Conservation (phyloP, 2,888 invertebrate species). For the Ectobius pallidus region DNA sequence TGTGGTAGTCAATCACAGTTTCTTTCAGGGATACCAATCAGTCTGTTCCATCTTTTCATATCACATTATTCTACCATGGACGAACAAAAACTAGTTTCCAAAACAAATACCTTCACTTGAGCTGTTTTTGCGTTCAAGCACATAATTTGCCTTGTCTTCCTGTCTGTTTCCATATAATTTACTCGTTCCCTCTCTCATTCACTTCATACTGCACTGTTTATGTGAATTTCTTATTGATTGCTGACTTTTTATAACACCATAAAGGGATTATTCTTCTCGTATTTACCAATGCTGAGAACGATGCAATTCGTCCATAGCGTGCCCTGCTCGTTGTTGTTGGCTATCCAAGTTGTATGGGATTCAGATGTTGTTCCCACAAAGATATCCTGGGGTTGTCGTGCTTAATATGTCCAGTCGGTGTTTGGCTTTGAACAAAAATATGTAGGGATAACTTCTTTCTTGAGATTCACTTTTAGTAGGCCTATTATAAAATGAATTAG, state of each 20-base stretch:
- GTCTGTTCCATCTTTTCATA: not conserved
- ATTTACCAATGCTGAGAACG: not conserved
- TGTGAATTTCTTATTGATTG: slow-evolving; percentile 7
- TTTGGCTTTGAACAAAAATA: too few relatives aligned
- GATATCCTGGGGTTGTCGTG: too few relatives aligned
- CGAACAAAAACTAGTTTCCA: not conserved
- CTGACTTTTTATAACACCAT: not conserved
- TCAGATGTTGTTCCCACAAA: too few relatives aligned
- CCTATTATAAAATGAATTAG: too few relatives aligned
- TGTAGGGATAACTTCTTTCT: too few relatives aligned
- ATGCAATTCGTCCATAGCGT: not conserved
- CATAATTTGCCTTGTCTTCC: not conserved
- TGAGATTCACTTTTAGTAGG: too few relatives aligned
- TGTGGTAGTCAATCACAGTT: not conserved
- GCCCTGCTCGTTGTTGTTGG: too few relatives aligned
- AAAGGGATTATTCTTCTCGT: not conserved
- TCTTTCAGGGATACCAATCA: not conserved
- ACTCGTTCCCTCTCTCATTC: slow-evolving; percentile 2
- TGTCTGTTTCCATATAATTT: slow-evolving; percentile 8
- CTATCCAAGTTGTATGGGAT: too few relatives aligned
- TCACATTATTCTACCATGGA: not conserved
- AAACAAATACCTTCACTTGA: not conserved
- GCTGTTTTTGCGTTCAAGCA: not conserved
- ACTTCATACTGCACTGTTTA: not conserved
- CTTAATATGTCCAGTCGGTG: too few relatives aligned